Evolutionary conservation across 2,888 invertebrate species (phyloP).

Genomic region (Drosophila neonasuta): DNA sequence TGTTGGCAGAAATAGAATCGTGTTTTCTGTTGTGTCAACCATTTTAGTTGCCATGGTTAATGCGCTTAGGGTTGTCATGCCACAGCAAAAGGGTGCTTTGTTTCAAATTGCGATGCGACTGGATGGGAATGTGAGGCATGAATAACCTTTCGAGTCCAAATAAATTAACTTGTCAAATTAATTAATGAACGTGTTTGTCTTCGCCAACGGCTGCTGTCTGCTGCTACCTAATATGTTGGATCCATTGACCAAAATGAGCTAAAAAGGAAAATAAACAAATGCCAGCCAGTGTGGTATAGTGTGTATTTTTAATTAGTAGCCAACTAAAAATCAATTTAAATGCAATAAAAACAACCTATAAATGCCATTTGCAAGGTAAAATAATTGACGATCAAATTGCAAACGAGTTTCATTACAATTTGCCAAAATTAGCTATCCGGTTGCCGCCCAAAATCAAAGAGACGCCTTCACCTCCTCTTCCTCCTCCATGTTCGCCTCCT

Average conservation of each 20-base stretch:
- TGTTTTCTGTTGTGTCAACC: constrained; percentile 1
- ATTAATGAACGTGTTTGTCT: constrained; percentile 46
- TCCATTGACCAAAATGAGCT: constrained; percentile 16
- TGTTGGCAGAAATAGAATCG: constrained; percentile 8
- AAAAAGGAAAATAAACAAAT: constrained; percentile 35
- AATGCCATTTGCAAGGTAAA: constrained; percentile 44
- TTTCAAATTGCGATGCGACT: not conserved
- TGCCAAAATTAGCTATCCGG: constrained; percentile 21
- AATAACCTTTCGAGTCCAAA: constrained; percentile 13
- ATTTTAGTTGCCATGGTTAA: constrained; percentile 47
- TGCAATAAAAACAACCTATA: constrained; percentile 66
- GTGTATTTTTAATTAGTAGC: constrained; percentile 57
- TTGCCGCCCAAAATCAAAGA: constrained; percentile 20
- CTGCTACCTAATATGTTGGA: not conserved
- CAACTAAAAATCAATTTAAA: constrained; percentile 61
- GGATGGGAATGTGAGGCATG: not conserved
- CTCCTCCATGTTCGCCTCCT: not conserved
- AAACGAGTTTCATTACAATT: constrained; percentile 36
- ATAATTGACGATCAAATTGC: constrained; percentile 38
- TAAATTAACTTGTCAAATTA: constrained; percentile 55
- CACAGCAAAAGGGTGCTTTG: not conserved
- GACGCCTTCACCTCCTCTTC: constrained; percentile 1
- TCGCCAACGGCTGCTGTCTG: constrained; percentile 8
- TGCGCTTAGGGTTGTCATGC: constrained; percentile 35
- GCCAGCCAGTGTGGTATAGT: not conserved